A percentile compares a stretch with the other conserved stretches of the same genome.
Evolutionary conservation across 2,797 vertebrate genomes (phyloP).

Genomic region (Alectoris magna): DNA sequence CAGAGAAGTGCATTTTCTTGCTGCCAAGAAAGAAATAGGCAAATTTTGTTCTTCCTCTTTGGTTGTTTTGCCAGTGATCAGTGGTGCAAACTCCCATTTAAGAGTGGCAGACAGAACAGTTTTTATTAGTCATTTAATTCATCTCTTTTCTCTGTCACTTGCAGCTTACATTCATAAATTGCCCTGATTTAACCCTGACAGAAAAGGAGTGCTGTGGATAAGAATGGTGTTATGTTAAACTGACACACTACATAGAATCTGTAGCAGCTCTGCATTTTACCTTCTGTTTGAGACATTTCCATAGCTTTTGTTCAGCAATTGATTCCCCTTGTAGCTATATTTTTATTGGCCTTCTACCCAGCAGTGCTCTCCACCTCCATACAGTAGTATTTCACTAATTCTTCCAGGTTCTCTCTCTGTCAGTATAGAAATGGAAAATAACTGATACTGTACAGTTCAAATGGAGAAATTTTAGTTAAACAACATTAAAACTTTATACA

Average conservation of each 20-base stretch:
- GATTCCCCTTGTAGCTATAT: background rate
- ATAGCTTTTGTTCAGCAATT: background rate
- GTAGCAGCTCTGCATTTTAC: background rate
- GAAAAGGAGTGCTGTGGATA: background rate
- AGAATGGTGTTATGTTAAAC: background rate
- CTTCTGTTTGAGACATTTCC: background rate
- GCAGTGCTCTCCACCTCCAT: background rate
- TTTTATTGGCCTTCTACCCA: background rate
- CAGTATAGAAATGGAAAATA: background rate
- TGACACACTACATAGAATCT: background rate
- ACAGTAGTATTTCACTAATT: background rate
- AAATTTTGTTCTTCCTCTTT: conserved; percentile 48
- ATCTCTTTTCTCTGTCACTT: background rate
- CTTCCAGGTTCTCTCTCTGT: background rate
- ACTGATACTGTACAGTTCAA: background rate
- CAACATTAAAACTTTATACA: background rate
- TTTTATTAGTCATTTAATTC: background rate
- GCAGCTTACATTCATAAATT: background rate
- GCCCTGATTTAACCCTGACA: conserved; percentile 9
- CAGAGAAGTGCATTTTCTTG: background rate
- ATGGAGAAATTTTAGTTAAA: background rate
- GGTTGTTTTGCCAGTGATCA: background rate
- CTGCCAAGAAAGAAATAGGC: conserved; percentile 47
- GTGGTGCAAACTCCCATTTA: background rate
- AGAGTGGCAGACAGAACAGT: background rate